A percentile compares a stretch with the other conserved stretches of the same genome.
Conservation (phyloP, 2,113 vertebrate species). For the Prionailurus bengalensis region DNA sequence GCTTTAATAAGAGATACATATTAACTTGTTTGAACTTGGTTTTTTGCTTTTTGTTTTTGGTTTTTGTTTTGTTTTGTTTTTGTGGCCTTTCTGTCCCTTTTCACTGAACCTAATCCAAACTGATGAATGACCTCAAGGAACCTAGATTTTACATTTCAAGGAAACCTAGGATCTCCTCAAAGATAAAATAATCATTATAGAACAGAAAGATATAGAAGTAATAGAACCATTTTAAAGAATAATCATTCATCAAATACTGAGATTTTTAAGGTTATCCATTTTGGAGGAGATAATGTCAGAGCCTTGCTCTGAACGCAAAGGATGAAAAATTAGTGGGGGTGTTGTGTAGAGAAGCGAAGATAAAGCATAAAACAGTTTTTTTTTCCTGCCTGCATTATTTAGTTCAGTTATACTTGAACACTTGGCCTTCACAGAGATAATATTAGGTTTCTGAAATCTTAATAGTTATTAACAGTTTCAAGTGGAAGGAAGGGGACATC, state of each 20-base stretch:
- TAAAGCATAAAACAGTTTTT: not conserved
- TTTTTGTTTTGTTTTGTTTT: not conserved
- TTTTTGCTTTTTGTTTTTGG: not conserved
- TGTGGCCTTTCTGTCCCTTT: not conserved
- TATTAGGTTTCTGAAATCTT: not conserved
- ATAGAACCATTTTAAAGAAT: not conserved
- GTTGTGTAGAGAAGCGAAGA: not conserved
- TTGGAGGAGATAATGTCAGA: not conserved
- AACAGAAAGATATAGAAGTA: not conserved
- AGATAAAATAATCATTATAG: not conserved
- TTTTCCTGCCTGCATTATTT: not conserved
- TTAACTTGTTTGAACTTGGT: not conserved
- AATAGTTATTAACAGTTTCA: not conserved
- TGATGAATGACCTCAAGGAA: not conserved
- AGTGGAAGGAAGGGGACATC: fast-evolving
- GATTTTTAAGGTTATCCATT: not conserved
- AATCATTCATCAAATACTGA: not conserved
- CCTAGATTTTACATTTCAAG: not conserved
- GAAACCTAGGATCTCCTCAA: not conserved
- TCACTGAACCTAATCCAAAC: not conserved
- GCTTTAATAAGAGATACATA: not conserved
- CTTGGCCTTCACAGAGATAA: not conserved
- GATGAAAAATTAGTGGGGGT: not conserved
- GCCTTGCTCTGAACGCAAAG: not conserved
- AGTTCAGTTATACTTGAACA: not conserved